Conservation (phyloP, 2,113 vertebrate species). For the Haemorhous mexicanus region DNA sequence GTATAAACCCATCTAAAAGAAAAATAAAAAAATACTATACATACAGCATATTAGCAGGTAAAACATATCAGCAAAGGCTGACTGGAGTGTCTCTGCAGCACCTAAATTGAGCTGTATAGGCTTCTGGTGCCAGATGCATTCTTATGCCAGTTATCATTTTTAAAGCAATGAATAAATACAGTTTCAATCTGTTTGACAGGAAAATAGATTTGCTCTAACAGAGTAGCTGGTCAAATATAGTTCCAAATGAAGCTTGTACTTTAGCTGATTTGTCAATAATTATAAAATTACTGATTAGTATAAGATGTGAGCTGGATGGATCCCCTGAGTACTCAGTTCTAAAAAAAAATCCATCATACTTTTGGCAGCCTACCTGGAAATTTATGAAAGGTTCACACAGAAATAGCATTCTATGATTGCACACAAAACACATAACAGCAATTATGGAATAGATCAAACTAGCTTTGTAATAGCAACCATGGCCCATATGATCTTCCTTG, state of each 20-base stretch:
- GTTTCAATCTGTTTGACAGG: background rate
- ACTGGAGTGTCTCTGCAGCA: background rate
- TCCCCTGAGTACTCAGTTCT: background rate
- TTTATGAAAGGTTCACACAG: slow-evolving; percentile 68
- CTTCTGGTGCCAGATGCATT: background rate
- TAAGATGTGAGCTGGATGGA: background rate
- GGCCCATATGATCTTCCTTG: slow-evolving; percentile 30
- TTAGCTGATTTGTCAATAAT: slow-evolving; percentile 28
- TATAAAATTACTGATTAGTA: background rate
- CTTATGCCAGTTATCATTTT: background rate
- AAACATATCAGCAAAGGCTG: background rate
- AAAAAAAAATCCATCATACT: slow-evolving; percentile 45
- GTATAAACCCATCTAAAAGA: background rate
- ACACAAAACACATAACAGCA: slow-evolving; percentile 45
- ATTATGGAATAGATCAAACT: slow-evolving; percentile 35
- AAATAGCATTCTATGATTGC: slow-evolving; percentile 55
- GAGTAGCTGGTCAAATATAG: background rate
- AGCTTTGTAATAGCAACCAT: slow-evolving; percentile 56
- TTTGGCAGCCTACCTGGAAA: slow-evolving; percentile 72
- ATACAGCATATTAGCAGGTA: background rate
- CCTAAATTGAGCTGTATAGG: background rate
- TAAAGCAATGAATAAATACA: background rate
- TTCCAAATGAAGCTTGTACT: background rate
- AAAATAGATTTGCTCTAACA: background rate
- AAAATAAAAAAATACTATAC: background rate